phyloP scores from a whole-genome alignment of 1,140 invertebrate species.

The Papilio machaon region DNA sequence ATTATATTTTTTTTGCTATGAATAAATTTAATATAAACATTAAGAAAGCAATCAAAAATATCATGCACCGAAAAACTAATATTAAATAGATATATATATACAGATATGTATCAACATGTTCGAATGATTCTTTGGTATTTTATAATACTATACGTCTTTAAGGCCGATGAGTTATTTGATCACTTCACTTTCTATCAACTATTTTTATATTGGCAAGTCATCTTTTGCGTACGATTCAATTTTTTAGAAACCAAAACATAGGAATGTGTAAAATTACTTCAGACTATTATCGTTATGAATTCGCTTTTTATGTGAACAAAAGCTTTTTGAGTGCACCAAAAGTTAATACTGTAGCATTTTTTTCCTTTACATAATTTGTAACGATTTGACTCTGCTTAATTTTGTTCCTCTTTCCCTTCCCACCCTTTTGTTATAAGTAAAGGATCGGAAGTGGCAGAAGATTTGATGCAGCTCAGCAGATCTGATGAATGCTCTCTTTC shows the following conservation, averaged over 20 bases:
- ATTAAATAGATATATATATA: too few relatives aligned
- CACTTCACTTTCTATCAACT: not conserved
- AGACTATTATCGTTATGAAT: not conserved
- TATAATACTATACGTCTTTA: not conserved
- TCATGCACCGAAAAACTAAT: too few relatives aligned
- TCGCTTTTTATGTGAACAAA: not conserved
- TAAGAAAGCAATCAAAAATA: not conserved
- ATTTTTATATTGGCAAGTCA: not conserved
- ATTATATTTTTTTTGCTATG: not conserved
- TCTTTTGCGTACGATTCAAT: not conserved
- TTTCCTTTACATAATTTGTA: too few relatives aligned
- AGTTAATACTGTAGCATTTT: too few relatives aligned
- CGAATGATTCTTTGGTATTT: not conserved
- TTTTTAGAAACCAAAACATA: not conserved
- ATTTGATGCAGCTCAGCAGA: too few relatives aligned
- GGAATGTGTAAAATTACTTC: not conserved
- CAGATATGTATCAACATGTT: not conserved
- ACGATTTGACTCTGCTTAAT: too few relatives aligned
- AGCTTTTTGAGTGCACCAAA: not conserved
- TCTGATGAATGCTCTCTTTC: too few relatives aligned
- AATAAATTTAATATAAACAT: not conserved
- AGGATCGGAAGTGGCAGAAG: too few relatives aligned
- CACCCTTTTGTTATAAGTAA: too few relatives aligned
- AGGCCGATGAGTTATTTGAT: constrained; percentile 13
- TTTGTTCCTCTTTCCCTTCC: too few relatives aligned